Conservation (phyloP, 2,888 invertebrate species). For the Rhaphigaster nebulosa region DNA sequence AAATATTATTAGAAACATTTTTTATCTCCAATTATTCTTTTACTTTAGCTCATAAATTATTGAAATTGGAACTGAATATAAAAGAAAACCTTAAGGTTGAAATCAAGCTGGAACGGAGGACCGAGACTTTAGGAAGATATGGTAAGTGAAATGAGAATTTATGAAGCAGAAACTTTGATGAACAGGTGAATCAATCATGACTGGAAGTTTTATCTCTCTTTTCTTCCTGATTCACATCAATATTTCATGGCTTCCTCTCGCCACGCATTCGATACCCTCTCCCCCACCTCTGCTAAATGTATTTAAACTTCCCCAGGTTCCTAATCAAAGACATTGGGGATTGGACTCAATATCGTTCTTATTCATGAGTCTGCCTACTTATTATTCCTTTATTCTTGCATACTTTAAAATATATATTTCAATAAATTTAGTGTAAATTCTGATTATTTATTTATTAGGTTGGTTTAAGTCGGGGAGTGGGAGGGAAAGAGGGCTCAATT, state of each 20-base stretch:
- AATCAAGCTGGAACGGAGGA: background rate
- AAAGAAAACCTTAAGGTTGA: background rate
- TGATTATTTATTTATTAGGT: no score
- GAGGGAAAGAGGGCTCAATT: no score
- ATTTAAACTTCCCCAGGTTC: background rate
- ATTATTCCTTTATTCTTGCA: background rate
- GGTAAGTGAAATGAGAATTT: slow-evolving; percentile 34
- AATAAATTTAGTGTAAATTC: no score
- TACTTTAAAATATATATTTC: background rate
- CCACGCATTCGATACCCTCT: background rate
- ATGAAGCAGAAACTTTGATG: slow-evolving; percentile 4
- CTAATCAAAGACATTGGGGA: background rate
- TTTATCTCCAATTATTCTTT: no score
- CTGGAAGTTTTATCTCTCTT: background rate
- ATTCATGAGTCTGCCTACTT: background rate
- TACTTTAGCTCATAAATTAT: background rate
- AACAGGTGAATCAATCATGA: slow-evolving; percentile 17
- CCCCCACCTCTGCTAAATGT: background rate
- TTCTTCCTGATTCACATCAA: slow-evolving; percentile 18
- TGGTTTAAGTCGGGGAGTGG: no score
- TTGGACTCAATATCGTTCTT: background rate
- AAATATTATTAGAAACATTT: no score
- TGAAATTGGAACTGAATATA: background rate
- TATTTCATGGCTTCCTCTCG: slow-evolving; percentile 18
- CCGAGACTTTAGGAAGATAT: background rate